Conservation (phyloP, 2,797 vertebrate genomes). For the Molossus alvarezi region DNA sequence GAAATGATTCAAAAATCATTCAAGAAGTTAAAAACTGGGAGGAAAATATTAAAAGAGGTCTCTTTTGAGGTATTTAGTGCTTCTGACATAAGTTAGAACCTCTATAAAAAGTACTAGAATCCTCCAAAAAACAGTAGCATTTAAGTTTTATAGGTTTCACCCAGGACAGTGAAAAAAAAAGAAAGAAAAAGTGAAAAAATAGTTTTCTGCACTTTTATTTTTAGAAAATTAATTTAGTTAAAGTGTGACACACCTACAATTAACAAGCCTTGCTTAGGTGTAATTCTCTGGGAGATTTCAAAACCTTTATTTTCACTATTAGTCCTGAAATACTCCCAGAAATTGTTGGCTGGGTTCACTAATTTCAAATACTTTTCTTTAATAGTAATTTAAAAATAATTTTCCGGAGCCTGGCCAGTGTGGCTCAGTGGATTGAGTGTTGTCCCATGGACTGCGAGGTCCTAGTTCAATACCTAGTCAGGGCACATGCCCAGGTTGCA, state of each 20-base stretch:
- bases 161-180: neutral
- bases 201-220: neutral
- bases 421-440: too few relatives aligned
- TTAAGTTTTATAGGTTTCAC: neutral
- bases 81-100: neutral
- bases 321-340: neutral
- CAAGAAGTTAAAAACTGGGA: conserved; percentile 67
- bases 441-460: too few relatives aligned
- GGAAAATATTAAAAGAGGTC: conserved; percentile 20
- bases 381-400: neutral
- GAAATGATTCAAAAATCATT: conserved; percentile 9
- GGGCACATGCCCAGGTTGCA: too few relatives aligned
- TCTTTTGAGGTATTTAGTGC: conserved; percentile 69
- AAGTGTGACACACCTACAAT: neutral
- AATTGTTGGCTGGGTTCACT: neutral
- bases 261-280: neutral
- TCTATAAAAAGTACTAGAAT: conserved; percentile 19
- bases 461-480: too few relatives aligned
- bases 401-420: too few relatives aligned
- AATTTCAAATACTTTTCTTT: conserved; percentile 23
- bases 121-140: neutral
- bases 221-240: conserved; percentile 50
- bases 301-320: neutral
- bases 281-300: neutral
- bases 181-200: neutral